A percentile compares a stretch with the other conserved stretches of the same genome.
phyloP scores from a whole-genome alignment of 2,113 vertebrate genomes.

The Nipponia nippon region DNA sequence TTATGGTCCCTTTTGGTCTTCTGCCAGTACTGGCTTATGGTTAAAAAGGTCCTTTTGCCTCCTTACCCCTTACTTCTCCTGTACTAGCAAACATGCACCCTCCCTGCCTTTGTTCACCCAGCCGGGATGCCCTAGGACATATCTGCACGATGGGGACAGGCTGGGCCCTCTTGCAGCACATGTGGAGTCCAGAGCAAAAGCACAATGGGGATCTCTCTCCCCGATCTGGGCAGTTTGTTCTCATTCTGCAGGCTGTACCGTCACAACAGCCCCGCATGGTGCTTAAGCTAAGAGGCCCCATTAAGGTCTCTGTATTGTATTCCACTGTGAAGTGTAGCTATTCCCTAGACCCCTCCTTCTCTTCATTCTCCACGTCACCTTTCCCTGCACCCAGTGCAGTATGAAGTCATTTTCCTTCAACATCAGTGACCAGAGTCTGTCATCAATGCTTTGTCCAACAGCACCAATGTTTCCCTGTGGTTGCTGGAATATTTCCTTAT shows the following conservation, averaged over 20 bases:
- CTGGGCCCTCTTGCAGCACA: not conserved
- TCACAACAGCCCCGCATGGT: not conserved
- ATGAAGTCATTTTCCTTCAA: not conserved
- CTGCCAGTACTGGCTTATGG: not conserved
- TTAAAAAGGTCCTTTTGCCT: not conserved
- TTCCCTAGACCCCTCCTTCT: not conserved
- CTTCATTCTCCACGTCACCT: not conserved
- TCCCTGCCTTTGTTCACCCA: not conserved
- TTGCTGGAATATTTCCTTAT: not conserved
- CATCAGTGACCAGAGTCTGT: not conserved
- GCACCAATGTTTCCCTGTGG: not conserved
- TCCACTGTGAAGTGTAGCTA: not conserved
- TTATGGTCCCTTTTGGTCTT: not conserved
- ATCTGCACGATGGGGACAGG: not conserved
- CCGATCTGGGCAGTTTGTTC: not conserved
- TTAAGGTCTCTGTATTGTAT: not conserved
- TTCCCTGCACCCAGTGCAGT: not conserved
- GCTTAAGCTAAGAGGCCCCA: not conserved
- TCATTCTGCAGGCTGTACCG: not conserved
- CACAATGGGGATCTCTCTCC: no score
- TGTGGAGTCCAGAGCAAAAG: not conserved
- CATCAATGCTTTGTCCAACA: not conserved
- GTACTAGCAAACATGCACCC: not conserved
- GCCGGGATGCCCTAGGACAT: not conserved
- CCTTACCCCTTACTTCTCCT: not conserved